These are phyloP conservation scores for Chunga burmeisteri DNA, from an alignment of 2,113 vertebrate species.

Conservation along the genomic window DNA sequence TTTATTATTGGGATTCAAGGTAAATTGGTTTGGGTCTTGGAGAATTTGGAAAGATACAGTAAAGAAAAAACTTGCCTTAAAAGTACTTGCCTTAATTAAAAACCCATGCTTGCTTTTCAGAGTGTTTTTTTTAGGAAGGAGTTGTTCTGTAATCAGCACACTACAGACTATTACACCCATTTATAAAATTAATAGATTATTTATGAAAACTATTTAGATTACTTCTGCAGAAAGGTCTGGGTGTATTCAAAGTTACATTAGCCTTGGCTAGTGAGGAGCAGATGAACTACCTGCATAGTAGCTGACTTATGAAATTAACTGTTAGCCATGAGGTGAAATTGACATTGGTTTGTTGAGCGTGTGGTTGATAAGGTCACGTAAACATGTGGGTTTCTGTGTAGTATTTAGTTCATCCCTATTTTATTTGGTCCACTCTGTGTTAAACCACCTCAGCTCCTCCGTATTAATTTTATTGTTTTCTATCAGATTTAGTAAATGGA, in stretches of 20 bases:
- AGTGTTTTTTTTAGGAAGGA: neutral
- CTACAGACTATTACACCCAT: neutral
- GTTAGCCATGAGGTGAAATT: neutral
- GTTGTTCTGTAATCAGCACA: neutral
- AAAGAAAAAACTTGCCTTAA: neutral
- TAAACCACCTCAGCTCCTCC: neutral
- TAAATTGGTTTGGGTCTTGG: neutral
- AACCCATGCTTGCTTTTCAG: neutral
- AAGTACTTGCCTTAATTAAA: neutral
- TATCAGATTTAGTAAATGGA: neutral
- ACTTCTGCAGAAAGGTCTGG: neutral
- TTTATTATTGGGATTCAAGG: neutral
- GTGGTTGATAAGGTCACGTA: neutral
- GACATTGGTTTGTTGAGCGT: neutral
- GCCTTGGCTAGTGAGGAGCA: neutral
- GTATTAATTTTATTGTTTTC: neutral
- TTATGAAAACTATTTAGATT: neutral
- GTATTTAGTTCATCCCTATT: neutral
- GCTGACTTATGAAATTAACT: neutral
- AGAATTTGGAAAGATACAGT: neutral
- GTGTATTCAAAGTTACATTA: neutral
- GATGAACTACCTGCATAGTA: neutral
- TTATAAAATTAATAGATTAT: neutral
- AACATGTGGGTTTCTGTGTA: neutral
- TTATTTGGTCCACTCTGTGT: neutral